These are phyloP conservation scores for Halcyon malimbica DNA, from an alignment of 2,113 vertebrate species.

Conservation along the genomic window DNA sequence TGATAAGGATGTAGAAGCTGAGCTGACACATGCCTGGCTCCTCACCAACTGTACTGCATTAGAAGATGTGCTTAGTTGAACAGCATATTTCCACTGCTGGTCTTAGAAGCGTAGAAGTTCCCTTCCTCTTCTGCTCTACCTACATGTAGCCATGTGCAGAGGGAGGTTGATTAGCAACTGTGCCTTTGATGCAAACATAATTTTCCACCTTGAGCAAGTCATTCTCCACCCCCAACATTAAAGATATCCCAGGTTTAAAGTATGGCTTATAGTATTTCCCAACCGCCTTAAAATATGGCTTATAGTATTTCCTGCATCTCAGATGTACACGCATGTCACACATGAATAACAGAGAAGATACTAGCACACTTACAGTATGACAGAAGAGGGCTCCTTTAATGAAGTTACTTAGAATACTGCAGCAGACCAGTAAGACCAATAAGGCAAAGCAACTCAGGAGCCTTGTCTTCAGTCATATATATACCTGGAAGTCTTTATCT, in stretches of 20 bases:
- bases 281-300: not conserved
- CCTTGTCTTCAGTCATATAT: not conserved
- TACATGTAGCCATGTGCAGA: not conserved
- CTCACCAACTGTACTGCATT: accelerated
- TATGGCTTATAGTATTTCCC: not conserved
- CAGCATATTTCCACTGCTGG: not conserved
- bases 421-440: not conserved
- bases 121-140: not conserved
- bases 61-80: not conserved
- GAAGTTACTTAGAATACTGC: not conserved
- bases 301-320: not conserved
- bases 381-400: not conserved
- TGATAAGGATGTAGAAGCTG: not conserved
- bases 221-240: not conserved
- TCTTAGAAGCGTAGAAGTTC: not conserved
- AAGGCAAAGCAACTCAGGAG: not conserved
- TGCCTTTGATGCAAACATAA: not conserved
- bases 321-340: not conserved
- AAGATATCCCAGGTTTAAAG: not conserved
- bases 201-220: not conserved
- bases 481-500: not conserved
- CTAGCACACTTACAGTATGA: not conserved
- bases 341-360: not conserved
- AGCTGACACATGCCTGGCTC: not conserved
- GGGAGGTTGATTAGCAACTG: not conserved